A percentile compares a stretch with the other conserved stretches of the same genome.
Evolutionary conservation across 2,113 vertebrate genomes (phyloP).

Genomic region (Sturnus vulgaris): DNA sequence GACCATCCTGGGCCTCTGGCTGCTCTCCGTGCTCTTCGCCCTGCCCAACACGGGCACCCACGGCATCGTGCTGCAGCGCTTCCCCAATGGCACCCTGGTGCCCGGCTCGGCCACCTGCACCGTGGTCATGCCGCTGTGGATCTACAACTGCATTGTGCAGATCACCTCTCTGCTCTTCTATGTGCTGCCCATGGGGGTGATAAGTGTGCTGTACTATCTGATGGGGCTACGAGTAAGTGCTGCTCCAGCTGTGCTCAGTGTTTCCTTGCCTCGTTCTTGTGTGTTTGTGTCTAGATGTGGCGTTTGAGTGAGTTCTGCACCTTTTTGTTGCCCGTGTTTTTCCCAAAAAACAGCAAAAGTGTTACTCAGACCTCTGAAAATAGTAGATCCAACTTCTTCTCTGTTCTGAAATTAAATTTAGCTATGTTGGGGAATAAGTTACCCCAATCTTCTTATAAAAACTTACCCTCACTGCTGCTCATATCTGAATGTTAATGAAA

Average conservation of each 20-base stretch:
- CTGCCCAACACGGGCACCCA: conserved; percentile 91
- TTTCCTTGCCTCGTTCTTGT: neutral
- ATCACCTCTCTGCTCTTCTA: conserved; percentile 90
- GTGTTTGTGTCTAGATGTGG: neutral
- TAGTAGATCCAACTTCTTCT: neutral
- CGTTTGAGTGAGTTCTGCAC: neutral
- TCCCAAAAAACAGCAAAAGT: accelerated
- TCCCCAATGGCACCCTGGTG: conserved; percentile 65
- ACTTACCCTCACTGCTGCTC: neutral
- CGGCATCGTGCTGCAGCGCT: conserved; percentile 77
- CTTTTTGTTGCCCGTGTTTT: neutral
- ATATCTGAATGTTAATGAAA: neutral
- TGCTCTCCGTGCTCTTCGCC: conserved; percentile 82
- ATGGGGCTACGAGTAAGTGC: conserved; percentile 84
- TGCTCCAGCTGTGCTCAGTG: neutral
- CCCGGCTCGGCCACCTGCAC: conserved; percentile 84
- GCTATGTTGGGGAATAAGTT: neutral
- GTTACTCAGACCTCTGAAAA: neutral
- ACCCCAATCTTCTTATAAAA: neutral
- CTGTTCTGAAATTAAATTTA: neutral
- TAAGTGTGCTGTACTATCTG: conserved; percentile 88
- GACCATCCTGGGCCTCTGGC: conserved; percentile 85
- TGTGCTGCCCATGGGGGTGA: conserved; percentile 86
- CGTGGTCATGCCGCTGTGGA: conserved; percentile 83
- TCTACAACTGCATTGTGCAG: conserved; percentile 91